Evolutionary conservation across 2,888 invertebrate species (phyloP), one percentile per base, ranked within the genome.

Genomic region (Tromatobia lineatoria): DNA sequence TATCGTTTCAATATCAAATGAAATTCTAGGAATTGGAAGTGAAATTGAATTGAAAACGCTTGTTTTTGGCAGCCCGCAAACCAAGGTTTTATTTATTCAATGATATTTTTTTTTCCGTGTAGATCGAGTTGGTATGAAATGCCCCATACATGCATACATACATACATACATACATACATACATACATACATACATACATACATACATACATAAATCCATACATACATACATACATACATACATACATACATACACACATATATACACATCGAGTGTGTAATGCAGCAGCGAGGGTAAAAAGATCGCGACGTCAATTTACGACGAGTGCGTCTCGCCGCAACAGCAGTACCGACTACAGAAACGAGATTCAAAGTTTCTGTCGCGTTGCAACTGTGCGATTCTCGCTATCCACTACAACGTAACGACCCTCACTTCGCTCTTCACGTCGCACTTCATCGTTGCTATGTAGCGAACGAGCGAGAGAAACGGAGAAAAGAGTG

Each of bases 261-360:
- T 2, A 38, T 8, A 38, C 8, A 38, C 8, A 7, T 23, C 23
- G 67, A 54, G 25, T 20, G 59, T n/a, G 18, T n/a, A 23, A 70
- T 18, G 70, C 42, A 42, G 42, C 54, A 8, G 34, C 23, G 45
- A 18, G 67, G 42, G 29, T 70, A 75, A 75, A 75, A 75, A 80
- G 69, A 69, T 52, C 52, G 69, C 69, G 75, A 70, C 61, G 54
- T 57, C 29, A 75, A 80, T 80, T 80, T 80, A 80, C 80, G 80
- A 80, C 45, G 69, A 70, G 70, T 50, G 42, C 47, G 50, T 54
- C 42, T 50, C 42, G 34, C 34, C n/a, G 15, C 47, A 20, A 50
- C 18, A 25, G 38, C 50, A 50, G 29, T 15, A 67, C 52, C 52
- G 34, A 25, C 38, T 42, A 64, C 42, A 29, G 25, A n/a, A 64